These are phyloP conservation scores for Xylota sylvarum DNA, from an alignment of 2,888 invertebrate genomes.

Conservation along the genomic window DNA sequence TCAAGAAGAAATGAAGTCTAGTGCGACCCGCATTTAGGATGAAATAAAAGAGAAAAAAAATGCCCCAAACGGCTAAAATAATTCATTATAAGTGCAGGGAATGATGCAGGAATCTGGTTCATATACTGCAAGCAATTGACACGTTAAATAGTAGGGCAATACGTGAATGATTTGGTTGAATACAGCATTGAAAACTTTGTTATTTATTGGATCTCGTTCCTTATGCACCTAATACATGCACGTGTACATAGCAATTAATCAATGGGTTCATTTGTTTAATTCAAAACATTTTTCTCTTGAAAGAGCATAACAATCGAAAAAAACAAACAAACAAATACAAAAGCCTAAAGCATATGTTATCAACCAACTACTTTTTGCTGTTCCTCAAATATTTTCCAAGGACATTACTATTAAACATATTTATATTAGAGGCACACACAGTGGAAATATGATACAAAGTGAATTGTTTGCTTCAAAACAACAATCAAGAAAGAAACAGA, in stretches of 20 bases:
- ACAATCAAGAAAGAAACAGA: not conserved
- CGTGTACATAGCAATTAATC: too few species aligned
- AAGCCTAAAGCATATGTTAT: too few species aligned
- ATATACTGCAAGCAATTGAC: conserved; percentile 59
- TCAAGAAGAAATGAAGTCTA: conserved; percentile 28
- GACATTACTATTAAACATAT: not conserved
- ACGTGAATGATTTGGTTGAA: conserved; percentile 8
- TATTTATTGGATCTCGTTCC: not conserved
- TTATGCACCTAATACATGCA: not conserved
- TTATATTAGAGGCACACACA: not conserved
- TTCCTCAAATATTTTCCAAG: not conserved
- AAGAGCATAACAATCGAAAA: not conserved
- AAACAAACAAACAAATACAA: not conserved
- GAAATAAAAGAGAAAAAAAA: conserved; percentile 1
- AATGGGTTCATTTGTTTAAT: too few species aligned
- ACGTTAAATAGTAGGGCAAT: conserved; percentile 46
- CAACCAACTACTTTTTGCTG: too few species aligned
- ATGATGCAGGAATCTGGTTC: conserved; percentile 12
- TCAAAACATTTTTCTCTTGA: too few species aligned
- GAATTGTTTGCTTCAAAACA: not conserved
- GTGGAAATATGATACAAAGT: not conserved
- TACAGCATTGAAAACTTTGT: not conserved
- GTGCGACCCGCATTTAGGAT: not conserved
- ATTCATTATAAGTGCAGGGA: conserved; percentile 12
- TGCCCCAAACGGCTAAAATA: conserved; percentile 28